Evolutionary conservation across 2,888 invertebrate genomes (phyloP).

Genomic region (Sericinus montela): DNA sequence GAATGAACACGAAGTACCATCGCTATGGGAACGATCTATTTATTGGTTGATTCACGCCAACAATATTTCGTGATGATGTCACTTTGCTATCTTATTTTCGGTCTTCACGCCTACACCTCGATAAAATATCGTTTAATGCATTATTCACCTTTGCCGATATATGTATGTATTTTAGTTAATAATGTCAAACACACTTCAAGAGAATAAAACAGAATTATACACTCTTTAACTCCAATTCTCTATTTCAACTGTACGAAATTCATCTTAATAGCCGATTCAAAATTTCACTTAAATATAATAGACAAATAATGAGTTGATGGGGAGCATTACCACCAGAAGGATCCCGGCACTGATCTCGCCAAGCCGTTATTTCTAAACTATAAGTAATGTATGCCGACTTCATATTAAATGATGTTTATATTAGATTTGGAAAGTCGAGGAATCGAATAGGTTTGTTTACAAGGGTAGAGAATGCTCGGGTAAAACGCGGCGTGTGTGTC

Average conservation of each 20-base stretch:
- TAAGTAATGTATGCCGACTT: too few relatives aligned
- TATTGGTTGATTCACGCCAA: conserved; percentile 21
- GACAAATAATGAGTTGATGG: too few relatives aligned
- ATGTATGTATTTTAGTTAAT: too few relatives aligned
- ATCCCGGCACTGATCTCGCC: too few relatives aligned
- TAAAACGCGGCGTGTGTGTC: conserved; percentile 57
- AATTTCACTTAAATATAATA: too few relatives aligned
- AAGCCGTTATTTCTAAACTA: too few relatives aligned
- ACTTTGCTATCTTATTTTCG: conserved; percentile 1
- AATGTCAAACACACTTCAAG: too few relatives aligned
- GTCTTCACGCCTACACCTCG: conserved; percentile 9
- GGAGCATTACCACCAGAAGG: too few relatives aligned
- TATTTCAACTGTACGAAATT: too few relatives aligned
- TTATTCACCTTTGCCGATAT: conserved; percentile 6
- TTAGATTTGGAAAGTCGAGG: conserved; percentile 34
- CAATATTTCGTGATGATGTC: conserved; percentile 17
- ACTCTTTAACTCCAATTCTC: too few relatives aligned
- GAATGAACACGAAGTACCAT: conserved; percentile 3
- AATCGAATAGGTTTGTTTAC: conserved; percentile 71
- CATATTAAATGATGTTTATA: conserved; percentile 18
- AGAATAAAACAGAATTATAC: too few relatives aligned
- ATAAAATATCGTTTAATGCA: neutral
- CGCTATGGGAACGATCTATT: conserved; percentile 17
- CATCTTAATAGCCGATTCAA: too few relatives aligned
- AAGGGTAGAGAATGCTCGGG: conserved; percentile 46